These are phyloP conservation scores for Sorex araneus DNA, from an alignment of 2,113 vertebrate species.

Conservation along the genomic window DNA sequence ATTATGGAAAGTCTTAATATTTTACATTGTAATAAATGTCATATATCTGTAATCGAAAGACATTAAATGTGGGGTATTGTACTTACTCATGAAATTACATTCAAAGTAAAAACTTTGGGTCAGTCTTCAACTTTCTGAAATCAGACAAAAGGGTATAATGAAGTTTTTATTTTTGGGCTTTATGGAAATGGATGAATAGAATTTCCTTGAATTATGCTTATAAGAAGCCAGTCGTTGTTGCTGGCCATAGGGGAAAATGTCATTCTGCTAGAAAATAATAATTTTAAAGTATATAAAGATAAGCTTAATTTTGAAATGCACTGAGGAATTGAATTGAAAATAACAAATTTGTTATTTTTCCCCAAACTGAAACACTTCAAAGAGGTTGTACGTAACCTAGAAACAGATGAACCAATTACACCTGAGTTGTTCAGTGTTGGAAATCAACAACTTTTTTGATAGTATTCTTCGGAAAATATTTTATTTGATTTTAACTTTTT, in stretches of 20 bases:
- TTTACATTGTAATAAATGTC: background rate
- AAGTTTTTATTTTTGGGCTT: slow-evolving; percentile 9
- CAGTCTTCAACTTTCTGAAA: slow-evolving; percentile 52
- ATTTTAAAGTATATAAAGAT: slow-evolving; percentile 28
- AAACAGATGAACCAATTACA: background rate
- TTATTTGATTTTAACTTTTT: too few species aligned
- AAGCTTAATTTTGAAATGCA: slow-evolving; percentile 36
- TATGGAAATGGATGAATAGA: slow-evolving; percentile 28
- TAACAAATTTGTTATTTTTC: background rate
- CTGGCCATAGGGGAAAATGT: background rate
- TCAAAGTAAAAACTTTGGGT: slow-evolving; percentile 48
- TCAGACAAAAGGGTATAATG: background rate
- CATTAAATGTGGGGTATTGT: slow-evolving; percentile 24
- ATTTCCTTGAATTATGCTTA: background rate
- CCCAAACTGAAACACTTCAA: slow-evolving; percentile 35
- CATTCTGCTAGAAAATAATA: slow-evolving; percentile 20
- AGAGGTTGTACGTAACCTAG: background rate
- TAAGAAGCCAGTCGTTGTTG: background rate
- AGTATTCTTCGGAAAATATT: too few species aligned
- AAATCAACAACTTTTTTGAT: too few species aligned
- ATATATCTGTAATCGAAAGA: background rate
- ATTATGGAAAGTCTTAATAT: too few species aligned
- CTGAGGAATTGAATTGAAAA: slow-evolving; percentile 19
- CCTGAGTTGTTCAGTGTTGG: background rate
- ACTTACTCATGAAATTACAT: slow-evolving; percentile 37